Percentiles rank a stretch among this genome's conserved stretches.
phyloP scores from a whole-genome alignment of 2,888 invertebrate species.

The Dryobotodes eremita region DNA sequence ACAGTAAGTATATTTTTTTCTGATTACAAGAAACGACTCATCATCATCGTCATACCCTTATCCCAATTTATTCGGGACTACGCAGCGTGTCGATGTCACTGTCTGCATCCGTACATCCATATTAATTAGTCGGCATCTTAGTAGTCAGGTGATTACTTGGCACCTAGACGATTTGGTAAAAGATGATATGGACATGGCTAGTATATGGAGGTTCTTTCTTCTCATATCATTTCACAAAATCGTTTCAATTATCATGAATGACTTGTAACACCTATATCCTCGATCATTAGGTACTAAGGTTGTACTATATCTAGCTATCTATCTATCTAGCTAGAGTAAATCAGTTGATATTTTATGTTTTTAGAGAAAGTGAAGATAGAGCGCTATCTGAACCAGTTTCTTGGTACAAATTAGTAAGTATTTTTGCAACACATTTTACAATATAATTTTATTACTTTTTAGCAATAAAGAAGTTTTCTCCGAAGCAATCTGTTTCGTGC shows the following conservation, averaged over 20 bases:
- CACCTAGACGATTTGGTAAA: not conserved
- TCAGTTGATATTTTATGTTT: conserved; percentile 46
- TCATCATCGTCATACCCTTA: not conserved
- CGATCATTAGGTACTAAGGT: not conserved
- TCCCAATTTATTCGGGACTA: not conserved
- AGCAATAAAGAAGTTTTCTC: not conserved
- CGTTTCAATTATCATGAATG: not conserved
- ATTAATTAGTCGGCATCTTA: not conserved
- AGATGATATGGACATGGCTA: not conserved
- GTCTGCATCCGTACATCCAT: not conserved
- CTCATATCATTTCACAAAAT: not conserved
- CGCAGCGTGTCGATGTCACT: not conserved
- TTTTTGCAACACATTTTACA: not conserved
- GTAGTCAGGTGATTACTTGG: too few species aligned
- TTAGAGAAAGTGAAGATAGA: conserved; percentile 79
- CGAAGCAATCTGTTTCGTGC: not conserved
- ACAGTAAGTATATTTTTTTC: conserved; percentile 70
- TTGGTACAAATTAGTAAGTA: conserved; percentile 82
- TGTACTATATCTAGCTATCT: too few species aligned
- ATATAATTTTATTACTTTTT: not conserved
- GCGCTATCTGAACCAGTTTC: conserved; percentile 71
- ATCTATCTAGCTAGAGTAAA: not conserved
- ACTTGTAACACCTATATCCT: not conserved
- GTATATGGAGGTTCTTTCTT: not conserved
- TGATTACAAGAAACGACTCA: not conserved